A percentile compares a stretch with the other conserved stretches of the same genome.
Evolutionary conservation across 2,113 vertebrate species (phyloP).

Genomic region (Carassius carassius): DNA sequence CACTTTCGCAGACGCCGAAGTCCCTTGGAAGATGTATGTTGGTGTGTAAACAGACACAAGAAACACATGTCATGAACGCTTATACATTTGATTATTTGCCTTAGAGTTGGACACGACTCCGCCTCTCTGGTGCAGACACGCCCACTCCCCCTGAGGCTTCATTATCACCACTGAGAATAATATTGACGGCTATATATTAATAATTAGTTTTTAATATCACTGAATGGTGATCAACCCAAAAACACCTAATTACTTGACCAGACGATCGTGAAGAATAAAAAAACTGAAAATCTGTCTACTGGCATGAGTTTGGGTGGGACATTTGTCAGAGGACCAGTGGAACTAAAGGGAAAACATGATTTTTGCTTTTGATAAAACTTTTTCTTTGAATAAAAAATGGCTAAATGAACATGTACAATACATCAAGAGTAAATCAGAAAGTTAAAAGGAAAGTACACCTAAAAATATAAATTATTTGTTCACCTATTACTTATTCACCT

Average conservation of each 20-base stretch:
- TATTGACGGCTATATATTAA: not conserved
- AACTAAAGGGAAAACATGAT: no score
- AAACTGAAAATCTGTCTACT: no score
- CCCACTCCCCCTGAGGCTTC: not conserved
- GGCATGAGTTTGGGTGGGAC: not conserved
- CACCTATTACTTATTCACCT: not conserved
- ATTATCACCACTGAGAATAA: constrained; percentile 28
- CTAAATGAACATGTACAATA: no score
- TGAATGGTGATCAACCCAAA: not conserved
- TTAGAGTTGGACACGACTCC: not conserved
- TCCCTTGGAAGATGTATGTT: constrained; percentile 15
- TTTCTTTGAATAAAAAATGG: no score
- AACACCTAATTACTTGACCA: no score
- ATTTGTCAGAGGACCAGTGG: not conserved
- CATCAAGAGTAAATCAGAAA: no score
- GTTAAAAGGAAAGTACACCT: no score
- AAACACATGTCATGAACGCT: constrained; percentile 11
- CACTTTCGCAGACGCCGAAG: constrained; percentile 28
- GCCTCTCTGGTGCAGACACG: constrained; percentile 1
- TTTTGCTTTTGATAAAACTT: no score
- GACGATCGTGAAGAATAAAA: no score
- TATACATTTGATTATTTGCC: not conserved
- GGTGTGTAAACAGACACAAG: constrained; percentile 30
- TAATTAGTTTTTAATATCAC: constrained; percentile 30
- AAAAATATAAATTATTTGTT: not conserved